These are phyloP conservation scores for Anoplopoma fimbria DNA, from an alignment of 2,113 vertebrate species.

Conservation along the genomic window DNA sequence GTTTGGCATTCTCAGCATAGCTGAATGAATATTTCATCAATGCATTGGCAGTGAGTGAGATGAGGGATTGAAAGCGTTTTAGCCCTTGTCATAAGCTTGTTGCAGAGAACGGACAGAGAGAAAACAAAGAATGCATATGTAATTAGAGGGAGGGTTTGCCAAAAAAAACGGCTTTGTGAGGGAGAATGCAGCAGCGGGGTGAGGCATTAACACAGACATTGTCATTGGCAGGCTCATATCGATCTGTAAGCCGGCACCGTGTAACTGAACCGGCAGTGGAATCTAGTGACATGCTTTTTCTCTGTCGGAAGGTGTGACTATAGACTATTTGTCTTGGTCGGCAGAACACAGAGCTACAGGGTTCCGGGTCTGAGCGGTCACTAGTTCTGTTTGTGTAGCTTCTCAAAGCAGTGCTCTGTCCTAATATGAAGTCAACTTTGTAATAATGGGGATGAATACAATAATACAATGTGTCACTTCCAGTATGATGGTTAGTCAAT, in stretches of 20 bases:
- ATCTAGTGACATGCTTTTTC: slow-evolving; percentile 57
- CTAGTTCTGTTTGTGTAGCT: neutral
- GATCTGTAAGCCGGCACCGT: slow-evolving; percentile 63
- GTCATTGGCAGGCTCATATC: slow-evolving; percentile 69
- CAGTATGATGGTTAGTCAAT: neutral
- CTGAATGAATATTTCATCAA: slow-evolving; percentile 61
- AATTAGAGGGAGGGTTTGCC: slow-evolving; percentile 51
- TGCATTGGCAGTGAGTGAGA: slow-evolving; percentile 44
- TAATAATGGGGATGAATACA: neutral
- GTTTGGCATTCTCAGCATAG: slow-evolving; percentile 41
- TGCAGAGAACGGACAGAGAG: slow-evolving; percentile 33
- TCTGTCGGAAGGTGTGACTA: slow-evolving; percentile 60
- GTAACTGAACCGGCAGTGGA: slow-evolving; percentile 64
- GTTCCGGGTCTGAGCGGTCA: slow-evolving; percentile 6
- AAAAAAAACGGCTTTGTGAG: slow-evolving; percentile 31
- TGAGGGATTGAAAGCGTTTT: slow-evolving; percentile 36
- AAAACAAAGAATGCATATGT: slow-evolving; percentile 57
- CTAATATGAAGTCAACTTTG: neutral
- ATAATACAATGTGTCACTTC: neutral
- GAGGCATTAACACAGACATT: slow-evolving; percentile 67
- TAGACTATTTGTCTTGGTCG: slow-evolving; percentile 59
- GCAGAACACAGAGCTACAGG: slow-evolving; percentile 30
- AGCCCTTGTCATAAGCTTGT: slow-evolving; percentile 37
- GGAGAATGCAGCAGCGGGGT: slow-evolving; percentile 43
- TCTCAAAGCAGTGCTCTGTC: slow-evolving; percentile 3